Evolutionary conservation across 2,888 invertebrate species (phyloP), one percentile per base, ranked within the genome.

Genomic region (Epirrita christyi): DNA sequence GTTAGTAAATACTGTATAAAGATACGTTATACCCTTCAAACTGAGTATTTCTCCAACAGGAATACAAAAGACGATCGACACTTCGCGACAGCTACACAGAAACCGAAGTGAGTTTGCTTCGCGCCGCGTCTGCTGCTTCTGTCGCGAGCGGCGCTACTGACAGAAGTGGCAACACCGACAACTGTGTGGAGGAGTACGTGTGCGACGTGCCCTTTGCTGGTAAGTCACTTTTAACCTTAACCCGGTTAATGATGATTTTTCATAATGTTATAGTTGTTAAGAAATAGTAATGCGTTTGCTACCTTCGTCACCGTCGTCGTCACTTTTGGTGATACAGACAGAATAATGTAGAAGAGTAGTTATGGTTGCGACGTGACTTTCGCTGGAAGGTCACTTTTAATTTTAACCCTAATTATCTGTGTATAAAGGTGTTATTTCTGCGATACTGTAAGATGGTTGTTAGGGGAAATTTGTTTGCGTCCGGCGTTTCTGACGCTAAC

Each of bases 141-240:
- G 91, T 92, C n/a, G 90, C 89, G 9, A 95, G 95, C 67, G 95
- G 95, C 68, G 96, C 96, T 47, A 96, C 96, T 7, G 93, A 97
- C 57, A 95, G 97, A 81, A 96, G 96, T 80, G 95, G 96, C 67
- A 96, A 96, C 67, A 95, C 96, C 6, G 97, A 97, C 86, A 95
- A 95, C 91, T 94, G 94, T 73, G 95, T 97, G 58, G 97, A 97
- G 86, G 97, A 97, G 85, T 97, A 95, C 83, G 94, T 96, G 66
- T 95, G 96, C 61, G 97, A 97, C 82, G 95, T 95, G 63, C 97
- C 97, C 63, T 97, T 97, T 91, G 97, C 97, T 87, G 97, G 97
- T 97, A 88, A 94, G 93, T 55, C 6, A 45, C 10, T 45, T 34
- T 37, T 6, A 37, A 21, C 13, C 13, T 27, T 34, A 21, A 9